A percentile compares a stretch with the other conserved stretches of the same genome.
Conservation (phyloP, 2,113 vertebrate species). For the Silurus meridionalis region DNA sequence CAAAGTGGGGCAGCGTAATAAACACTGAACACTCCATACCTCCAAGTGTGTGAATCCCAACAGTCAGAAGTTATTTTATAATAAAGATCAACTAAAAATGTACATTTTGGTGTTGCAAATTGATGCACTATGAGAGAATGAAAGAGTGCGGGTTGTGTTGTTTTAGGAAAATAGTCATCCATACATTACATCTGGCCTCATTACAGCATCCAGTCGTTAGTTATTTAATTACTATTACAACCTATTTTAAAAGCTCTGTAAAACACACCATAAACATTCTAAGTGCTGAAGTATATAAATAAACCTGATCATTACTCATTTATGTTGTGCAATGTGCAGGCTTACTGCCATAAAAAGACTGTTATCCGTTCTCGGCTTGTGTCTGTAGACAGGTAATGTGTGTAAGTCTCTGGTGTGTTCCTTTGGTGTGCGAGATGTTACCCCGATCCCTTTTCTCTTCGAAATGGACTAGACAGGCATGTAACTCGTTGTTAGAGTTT, state of each 20-base stretch:
- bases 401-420: constrained; percentile 7
- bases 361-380: not conserved
- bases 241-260: not conserved
- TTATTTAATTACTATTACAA: not conserved
- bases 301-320: not conserved
- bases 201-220: not conserved
- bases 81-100: no score
- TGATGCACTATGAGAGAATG: not conserved
- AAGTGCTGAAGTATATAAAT: not conserved
- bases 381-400: constrained; percentile 34
- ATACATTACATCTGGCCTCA: not conserved
- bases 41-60: no score
- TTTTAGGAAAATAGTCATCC: not conserved
- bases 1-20: no score
- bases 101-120: no score
- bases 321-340: not conserved
- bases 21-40: no score
- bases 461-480: constrained; percentile 42
- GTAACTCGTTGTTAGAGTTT: constrained; percentile 45
- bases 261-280: not conserved
- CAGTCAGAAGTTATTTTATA: no score
- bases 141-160: not conserved
- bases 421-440: constrained; percentile 8
- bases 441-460: constrained; percentile 27
- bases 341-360: constrained; percentile 4